Evolutionary conservation across 2,797 vertebrate genomes (phyloP).

Genomic region (Xerus rutilus): DNA sequence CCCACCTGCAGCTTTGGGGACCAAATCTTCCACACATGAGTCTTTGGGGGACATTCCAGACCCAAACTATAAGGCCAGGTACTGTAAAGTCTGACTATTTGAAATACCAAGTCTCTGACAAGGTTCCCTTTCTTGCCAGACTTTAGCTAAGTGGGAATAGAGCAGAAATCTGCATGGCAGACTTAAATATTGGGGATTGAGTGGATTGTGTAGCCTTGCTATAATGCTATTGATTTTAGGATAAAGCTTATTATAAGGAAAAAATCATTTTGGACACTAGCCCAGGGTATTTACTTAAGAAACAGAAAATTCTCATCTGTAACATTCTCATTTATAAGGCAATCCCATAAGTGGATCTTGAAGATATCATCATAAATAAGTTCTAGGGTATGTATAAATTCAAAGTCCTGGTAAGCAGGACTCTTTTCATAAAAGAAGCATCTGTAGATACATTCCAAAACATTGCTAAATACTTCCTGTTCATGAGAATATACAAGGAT

Average conservation of each 20-base stretch:
- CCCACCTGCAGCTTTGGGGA: background rate
- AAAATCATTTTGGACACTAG: background rate
- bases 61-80: background rate
- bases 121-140: background rate
- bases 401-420: slow-evolving; percentile 21
- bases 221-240: slow-evolving; percentile 21
- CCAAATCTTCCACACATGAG: background rate
- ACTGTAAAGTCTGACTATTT: background rate
- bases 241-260: slow-evolving; percentile 24
- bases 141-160: background rate
- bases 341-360: slow-evolving; percentile 4
- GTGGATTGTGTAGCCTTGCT: background rate
- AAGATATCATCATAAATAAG: slow-evolving; percentile 47
- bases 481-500: background rate
- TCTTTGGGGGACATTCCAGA: background rate
- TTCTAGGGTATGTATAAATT: slow-evolving; percentile 20
- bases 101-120: background rate
- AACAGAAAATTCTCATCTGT: slow-evolving; percentile 8
- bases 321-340: slow-evolving; percentile 58
- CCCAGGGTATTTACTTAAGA: slow-evolving; percentile 51
- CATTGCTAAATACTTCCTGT: background rate
- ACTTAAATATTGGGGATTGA: background rate
- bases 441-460: background rate
- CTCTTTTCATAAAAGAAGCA: slow-evolving; percentile 27
- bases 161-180: background rate